Evolutionary conservation across 1,140 invertebrate genomes (phyloP).

Genomic region (Araneus ventricosus): DNA sequence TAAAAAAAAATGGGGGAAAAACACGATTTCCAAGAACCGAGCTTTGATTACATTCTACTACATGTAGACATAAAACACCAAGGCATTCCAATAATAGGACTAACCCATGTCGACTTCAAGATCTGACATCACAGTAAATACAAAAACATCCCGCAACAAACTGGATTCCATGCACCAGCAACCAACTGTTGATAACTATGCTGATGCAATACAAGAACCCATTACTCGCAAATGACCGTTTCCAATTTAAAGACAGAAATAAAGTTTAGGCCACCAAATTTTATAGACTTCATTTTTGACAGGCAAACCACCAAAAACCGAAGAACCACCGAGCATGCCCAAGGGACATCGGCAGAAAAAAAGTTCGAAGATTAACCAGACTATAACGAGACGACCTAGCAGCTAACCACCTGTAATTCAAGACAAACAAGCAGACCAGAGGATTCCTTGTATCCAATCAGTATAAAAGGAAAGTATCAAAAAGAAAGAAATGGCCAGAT

Average conservation of each 20-base stretch:
- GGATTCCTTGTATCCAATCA: background rate
- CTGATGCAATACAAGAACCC: background rate
- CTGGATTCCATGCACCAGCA: background rate
- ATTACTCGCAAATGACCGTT: background rate
- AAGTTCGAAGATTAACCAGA: background rate
- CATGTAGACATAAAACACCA: too few species aligned
- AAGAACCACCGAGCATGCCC: background rate
- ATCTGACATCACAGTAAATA: too few species aligned
- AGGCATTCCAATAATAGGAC: too few species aligned
- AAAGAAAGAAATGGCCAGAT: background rate
- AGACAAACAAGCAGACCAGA: background rate
- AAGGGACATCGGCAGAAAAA: background rate
- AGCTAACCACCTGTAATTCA: background rate
- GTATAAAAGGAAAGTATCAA: conserved; percentile 7
- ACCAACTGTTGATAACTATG: background rate
- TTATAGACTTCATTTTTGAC: background rate
- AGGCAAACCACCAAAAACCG: background rate
- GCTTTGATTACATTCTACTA: too few species aligned
- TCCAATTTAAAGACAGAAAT: background rate
- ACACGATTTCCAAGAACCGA: too few species aligned
- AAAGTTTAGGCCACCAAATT: background rate
- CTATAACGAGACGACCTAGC: background rate
- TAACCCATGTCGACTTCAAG: too few species aligned
- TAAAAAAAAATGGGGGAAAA: too few species aligned
- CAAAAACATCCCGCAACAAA: too few species aligned